These are phyloP conservation scores for Scolopax mira DNA, from an alignment of 2,113 vertebrate genomes.

Conservation along the genomic window DNA sequence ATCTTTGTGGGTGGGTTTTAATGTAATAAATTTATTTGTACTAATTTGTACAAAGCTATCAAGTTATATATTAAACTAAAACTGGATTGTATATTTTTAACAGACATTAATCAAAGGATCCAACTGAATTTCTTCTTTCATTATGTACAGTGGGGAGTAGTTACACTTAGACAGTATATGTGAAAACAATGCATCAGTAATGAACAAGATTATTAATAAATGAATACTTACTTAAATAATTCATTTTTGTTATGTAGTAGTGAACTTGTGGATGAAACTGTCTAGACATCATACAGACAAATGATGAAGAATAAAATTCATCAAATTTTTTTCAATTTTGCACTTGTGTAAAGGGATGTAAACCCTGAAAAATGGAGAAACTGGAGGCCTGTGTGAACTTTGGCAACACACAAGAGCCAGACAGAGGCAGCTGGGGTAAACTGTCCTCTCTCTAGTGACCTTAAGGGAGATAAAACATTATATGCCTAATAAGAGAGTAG, in stretches of 20 bases:
- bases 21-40: constrained; percentile 20
- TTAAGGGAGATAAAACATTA: background rate
- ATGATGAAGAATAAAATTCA: background rate
- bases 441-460: background rate
- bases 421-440: background rate
- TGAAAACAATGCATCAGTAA: background rate
- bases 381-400: background rate
- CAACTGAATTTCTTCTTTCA: constrained; percentile 7
- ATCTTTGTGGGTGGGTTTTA: constrained; percentile 44
- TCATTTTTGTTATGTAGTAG: background rate
- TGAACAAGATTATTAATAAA: constrained; percentile 58
- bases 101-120: background rate
- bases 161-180: background rate
- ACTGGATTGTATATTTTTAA: constrained; percentile 60
- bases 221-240: background rate
- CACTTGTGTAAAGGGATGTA: constrained; percentile 55
- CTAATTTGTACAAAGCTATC: constrained; percentile 49
- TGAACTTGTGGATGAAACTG: background rate
- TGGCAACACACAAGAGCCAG: background rate
- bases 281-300: background rate
- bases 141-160: constrained; percentile 11
- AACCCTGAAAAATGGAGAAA: constrained; percentile 57
- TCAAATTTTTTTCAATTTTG: background rate
- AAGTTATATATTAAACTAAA: background rate
- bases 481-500: background rate